These are phyloP conservation scores for Ichneumoninae sp. DNA, from an alignment of 2,888 invertebrate genomes.

Conservation along the genomic window DNA sequence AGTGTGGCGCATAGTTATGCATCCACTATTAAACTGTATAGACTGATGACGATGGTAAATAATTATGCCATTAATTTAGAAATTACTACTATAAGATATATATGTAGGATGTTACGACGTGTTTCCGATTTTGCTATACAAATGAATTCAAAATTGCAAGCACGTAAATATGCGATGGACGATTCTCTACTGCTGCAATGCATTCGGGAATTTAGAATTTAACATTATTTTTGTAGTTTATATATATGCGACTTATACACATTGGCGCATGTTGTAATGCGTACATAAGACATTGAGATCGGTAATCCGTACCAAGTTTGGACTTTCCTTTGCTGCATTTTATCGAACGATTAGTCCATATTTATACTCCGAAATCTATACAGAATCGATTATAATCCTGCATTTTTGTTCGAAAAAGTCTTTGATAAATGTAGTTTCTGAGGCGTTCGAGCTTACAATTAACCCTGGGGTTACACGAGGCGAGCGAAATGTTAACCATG, in stretches of 20 bases:
- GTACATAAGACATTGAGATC: no score
- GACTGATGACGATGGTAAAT: conserved; percentile 75
- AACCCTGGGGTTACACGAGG: no score
- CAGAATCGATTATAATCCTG: no score
- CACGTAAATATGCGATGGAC: background rate
- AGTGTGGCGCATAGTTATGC: conserved; percentile 79
- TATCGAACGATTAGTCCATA: no score
- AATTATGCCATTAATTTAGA: conserved; percentile 60
- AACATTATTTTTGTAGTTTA: background rate
- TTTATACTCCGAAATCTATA: no score
- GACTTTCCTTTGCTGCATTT: no score
- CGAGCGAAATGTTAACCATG: no score
- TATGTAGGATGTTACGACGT: no score
- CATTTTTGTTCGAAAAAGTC: no score
- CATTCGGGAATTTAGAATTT: background rate
- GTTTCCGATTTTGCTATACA: conserved; percentile 19
- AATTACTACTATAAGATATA: conserved; percentile 25
- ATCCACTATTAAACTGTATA: conserved; percentile 77
- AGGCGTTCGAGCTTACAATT: no score
- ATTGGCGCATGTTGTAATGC: background rate
- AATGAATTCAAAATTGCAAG: conserved; percentile 30
- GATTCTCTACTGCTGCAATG: background rate
- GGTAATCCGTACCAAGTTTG: no score
- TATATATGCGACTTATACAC: background rate
- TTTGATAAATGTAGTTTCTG: no score